A percentile compares a stretch with the other conserved stretches of the same genome.
Conservation (phyloP, 2,888 invertebrate species). For the Bedellia somnulentella region DNA sequence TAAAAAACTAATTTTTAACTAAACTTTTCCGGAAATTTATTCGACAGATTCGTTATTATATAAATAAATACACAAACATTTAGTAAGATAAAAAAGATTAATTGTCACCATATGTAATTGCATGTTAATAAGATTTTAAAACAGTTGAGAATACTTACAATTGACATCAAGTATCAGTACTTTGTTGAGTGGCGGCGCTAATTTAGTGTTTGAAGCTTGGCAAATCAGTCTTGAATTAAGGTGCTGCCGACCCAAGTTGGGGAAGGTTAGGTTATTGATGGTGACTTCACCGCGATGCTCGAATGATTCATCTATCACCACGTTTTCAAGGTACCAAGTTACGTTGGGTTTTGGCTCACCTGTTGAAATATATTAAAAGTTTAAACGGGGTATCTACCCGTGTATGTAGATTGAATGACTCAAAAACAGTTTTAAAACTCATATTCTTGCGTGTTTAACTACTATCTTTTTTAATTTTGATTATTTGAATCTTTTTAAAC, state of each 20-base stretch:
- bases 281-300: constrained; percentile 70
- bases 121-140: constrained; percentile 2
- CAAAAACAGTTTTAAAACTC: background rate
- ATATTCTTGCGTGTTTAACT: background rate
- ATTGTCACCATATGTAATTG: no score
- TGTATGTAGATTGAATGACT: background rate
- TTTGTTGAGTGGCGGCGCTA: constrained; percentile 76
- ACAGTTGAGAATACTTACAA: constrained; percentile 76
- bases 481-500: background rate
- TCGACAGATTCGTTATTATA: no score
- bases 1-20: no score
- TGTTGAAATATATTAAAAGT: constrained; percentile 28
- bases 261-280: constrained; percentile 78
- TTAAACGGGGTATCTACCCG: background rate
- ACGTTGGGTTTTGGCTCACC: constrained; percentile 78
- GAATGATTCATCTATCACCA: constrained; percentile 81
- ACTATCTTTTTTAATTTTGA: background rate
- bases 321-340: constrained; percentile 84
- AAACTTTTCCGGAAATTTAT: no score
- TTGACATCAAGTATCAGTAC: constrained; percentile 82
- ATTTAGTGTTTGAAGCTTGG: constrained; percentile 85
- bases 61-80: no score
- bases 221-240: constrained; percentile 82
- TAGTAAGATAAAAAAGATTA: no score
- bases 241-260: constrained; percentile 80